These are phyloP conservation scores for Scomber japonicus DNA, from an alignment of 2,113 vertebrate species.

Conservation along the genomic window DNA sequence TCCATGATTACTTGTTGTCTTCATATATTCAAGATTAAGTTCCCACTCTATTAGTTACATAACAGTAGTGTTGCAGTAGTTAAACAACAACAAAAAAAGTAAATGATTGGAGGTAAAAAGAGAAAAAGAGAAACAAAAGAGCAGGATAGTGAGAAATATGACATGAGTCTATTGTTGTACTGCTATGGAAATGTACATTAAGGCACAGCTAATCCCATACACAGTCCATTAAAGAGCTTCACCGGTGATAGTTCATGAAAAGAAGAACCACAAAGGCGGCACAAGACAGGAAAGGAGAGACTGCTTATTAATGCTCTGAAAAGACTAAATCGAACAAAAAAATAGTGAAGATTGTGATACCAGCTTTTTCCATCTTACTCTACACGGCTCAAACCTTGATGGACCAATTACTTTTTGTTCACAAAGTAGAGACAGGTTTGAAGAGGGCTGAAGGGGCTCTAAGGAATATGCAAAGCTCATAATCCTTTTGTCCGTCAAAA, in stretches of 20 bases:
- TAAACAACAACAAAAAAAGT: too few relatives aligned
- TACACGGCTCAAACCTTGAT: background rate
- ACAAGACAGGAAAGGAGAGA: background rate
- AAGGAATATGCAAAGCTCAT: slow-evolving; percentile 27
- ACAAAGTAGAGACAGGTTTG: background rate
- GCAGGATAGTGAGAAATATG: background rate
- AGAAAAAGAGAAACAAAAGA: background rate
- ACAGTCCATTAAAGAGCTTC: background rate
- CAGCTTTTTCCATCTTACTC: background rate
- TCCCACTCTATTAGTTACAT: too few relatives aligned
- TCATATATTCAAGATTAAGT: too few relatives aligned
- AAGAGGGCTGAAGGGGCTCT: slow-evolving; percentile 16
- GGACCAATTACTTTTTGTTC: slow-evolving; percentile 32
- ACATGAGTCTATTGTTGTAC: background rate
- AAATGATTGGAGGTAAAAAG: too few relatives aligned
- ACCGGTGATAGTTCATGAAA: background rate
- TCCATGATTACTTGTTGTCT: too few relatives aligned
- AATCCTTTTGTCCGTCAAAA: slow-evolving; percentile 22
- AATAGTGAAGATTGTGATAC: too few relatives aligned
- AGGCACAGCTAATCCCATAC: background rate
- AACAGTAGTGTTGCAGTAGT: too few relatives aligned
- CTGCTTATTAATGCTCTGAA: background rate
- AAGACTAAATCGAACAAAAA: background rate
- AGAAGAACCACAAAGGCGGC: background rate
- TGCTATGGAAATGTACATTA: background rate